These are phyloP conservation scores for Ochotona curzoniae DNA, from an alignment of 2,113 vertebrate species.

Conservation along the genomic window DNA sequence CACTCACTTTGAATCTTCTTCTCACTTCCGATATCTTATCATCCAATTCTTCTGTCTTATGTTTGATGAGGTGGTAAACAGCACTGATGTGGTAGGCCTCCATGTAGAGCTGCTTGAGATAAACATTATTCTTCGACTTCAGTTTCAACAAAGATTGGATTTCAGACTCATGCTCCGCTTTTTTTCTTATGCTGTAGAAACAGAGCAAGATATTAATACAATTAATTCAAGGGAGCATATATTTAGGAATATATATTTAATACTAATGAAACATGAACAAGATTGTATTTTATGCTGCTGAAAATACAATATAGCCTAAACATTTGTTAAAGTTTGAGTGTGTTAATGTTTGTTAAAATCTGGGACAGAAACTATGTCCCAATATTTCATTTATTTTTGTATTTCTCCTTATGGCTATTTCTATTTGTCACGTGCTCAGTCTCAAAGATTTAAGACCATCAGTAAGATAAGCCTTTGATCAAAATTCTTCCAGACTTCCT, in stretches of 20 bases:
- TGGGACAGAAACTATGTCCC: neutral
- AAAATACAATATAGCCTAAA: neutral
- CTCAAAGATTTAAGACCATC: neutral
- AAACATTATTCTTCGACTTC: slow-evolving; percentile 83
- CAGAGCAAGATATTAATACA: neutral
- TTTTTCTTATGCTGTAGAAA: slow-evolving; percentile 78
- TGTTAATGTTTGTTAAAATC: no score
- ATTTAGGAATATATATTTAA: neutral
- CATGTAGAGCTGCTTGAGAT: slow-evolving; percentile 83
- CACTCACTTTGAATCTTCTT: slow-evolving; percentile 82
- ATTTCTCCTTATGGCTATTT: neutral
- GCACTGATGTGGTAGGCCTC: slow-evolving; percentile 81
- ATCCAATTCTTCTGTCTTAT: slow-evolving; percentile 83
- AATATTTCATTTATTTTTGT: neutral
- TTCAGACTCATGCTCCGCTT: slow-evolving; percentile 56
- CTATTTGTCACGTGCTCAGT: neutral
- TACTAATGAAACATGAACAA: neutral
- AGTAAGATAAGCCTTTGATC: neutral
- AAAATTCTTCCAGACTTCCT: neutral
- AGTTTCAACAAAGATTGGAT: slow-evolving; percentile 79
- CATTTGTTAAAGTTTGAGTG: neutral
- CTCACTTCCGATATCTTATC: slow-evolving; percentile 73
- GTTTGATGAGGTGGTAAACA: slow-evolving; percentile 79
- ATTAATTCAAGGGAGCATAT: neutral
- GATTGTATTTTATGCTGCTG: neutral